These are phyloP conservation scores for Xestia xanthographa DNA, from an alignment of 2,888 invertebrate genomes.

Conservation along the genomic window DNA sequence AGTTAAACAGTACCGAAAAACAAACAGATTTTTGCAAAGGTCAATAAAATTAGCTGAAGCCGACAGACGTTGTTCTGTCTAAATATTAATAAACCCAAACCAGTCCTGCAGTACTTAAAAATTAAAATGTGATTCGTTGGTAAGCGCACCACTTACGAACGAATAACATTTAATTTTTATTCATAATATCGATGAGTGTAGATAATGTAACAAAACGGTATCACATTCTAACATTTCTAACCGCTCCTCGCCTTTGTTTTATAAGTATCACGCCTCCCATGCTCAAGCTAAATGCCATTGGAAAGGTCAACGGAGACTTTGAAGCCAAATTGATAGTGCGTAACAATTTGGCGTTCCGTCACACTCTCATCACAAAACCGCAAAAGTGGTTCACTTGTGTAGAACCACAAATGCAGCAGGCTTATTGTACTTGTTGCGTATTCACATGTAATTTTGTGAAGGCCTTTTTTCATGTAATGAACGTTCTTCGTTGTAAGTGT, in stretches of 20 bases:
- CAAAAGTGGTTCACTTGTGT: constrained; percentile 11
- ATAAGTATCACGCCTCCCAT: not conserved
- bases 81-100: not conserved
- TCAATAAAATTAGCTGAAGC: not conserved
- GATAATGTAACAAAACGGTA: constrained; percentile 11
- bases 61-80: not conserved
- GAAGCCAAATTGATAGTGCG: constrained; percentile 3
- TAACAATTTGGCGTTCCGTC: constrained; percentile 13
- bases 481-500: constrained; percentile 34
- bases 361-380: constrained; percentile 26
- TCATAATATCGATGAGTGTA: not conserved
- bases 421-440: constrained; percentile 33
- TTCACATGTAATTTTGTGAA: constrained; percentile 23
- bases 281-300: constrained; percentile 21
- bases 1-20: not conserved
- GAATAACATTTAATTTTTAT: not conserved
- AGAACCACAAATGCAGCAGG: constrained; percentile 11
- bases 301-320: constrained; percentile 18
- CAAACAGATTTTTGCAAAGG: not conserved
- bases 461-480: constrained; percentile 44
- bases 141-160: too few species aligned
- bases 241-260: not conserved
- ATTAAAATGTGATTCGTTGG: too few species aligned
- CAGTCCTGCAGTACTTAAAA: too few species aligned
- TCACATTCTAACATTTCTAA: not conserved